phyloP scores from a whole-genome alignment of 2,113 vertebrate species.

The Ondatra zibethicus region DNA sequence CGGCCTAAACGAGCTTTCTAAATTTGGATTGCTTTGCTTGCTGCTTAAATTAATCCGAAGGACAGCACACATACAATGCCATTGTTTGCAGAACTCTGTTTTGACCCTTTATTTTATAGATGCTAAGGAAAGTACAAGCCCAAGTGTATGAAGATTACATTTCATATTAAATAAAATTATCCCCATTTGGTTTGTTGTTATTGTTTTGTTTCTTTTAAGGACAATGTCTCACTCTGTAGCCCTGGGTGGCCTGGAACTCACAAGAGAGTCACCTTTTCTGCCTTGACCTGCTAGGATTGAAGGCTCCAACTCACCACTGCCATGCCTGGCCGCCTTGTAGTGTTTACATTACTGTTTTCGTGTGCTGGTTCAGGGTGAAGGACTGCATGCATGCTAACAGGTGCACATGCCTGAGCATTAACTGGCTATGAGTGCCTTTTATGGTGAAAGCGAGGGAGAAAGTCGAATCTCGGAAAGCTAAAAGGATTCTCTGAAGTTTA shows the following conservation, averaged over 20 bases:
- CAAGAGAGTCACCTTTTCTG: background rate
- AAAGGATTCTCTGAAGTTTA: background rate
- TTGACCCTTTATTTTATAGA: constrained; percentile 15
- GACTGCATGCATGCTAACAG: background rate
- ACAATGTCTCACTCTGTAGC: background rate
- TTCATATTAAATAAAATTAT: background rate
- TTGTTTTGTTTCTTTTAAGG: background rate
- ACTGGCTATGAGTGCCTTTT: background rate
- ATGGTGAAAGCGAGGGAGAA: background rate
- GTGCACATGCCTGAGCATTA: background rate
- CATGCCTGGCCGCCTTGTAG: background rate
- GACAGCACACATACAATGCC: background rate
- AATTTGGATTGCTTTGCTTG: constrained; percentile 54
- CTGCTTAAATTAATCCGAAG: constrained; percentile 30
- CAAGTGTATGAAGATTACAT: background rate
- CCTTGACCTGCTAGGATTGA: background rate
- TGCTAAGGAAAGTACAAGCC: background rate
- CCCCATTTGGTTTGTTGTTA: background rate
- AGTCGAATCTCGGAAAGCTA: background rate
- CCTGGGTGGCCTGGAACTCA: background rate
- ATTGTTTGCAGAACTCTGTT: background rate
- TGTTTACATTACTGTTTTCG: background rate
- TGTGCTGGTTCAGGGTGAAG: background rate
- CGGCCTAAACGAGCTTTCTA: constrained; percentile 19
- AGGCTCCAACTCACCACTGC: background rate